A percentile compares a stretch with the other conserved stretches of the same genome.
Evolutionary conservation across 2,797 vertebrate genomes (phyloP).

Genomic region (Coendou prehensilis): DNA sequence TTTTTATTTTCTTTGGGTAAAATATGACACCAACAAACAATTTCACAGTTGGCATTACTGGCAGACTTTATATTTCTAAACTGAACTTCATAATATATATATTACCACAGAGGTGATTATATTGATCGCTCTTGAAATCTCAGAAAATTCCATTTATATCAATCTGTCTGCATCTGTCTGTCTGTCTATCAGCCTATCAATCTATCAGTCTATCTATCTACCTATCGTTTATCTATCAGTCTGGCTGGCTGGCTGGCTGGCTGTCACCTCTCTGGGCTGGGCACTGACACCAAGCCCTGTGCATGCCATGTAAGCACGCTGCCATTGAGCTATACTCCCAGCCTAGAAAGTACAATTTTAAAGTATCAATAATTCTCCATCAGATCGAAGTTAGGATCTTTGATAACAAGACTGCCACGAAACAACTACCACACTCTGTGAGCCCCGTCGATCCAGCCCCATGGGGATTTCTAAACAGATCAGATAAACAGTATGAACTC

Average conservation of each 20-base stretch:
- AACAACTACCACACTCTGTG: background rate
- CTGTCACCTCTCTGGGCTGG: background rate
- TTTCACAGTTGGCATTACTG: background rate
- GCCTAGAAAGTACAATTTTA: background rate
- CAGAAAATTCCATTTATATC: background rate
- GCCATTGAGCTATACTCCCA: background rate
- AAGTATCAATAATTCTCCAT: background rate
- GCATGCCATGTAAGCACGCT: background rate
- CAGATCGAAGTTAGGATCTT: background rate
- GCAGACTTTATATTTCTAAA: background rate
- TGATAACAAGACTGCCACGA: background rate
- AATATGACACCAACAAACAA: slow-evolving; percentile 7
- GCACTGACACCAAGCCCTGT: background rate
- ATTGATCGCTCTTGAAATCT: background rate
- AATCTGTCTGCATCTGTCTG: background rate
- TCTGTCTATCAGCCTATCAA: too few species aligned
- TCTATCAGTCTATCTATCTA: background rate
- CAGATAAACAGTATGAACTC: background rate
- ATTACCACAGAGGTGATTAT: background rate
- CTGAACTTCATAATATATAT: background rate
- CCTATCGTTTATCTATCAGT: background rate
- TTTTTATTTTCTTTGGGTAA: slow-evolving; percentile 25
- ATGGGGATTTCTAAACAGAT: slow-evolving; percentile 48
- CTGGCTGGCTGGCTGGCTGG: too few species aligned
- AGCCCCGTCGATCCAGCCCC: background rate